Percentiles rank a stretch among this genome's conserved stretches.
Conservation (phyloP, 2,113 vertebrate genomes). For the Trogon surrucura region DNA sequence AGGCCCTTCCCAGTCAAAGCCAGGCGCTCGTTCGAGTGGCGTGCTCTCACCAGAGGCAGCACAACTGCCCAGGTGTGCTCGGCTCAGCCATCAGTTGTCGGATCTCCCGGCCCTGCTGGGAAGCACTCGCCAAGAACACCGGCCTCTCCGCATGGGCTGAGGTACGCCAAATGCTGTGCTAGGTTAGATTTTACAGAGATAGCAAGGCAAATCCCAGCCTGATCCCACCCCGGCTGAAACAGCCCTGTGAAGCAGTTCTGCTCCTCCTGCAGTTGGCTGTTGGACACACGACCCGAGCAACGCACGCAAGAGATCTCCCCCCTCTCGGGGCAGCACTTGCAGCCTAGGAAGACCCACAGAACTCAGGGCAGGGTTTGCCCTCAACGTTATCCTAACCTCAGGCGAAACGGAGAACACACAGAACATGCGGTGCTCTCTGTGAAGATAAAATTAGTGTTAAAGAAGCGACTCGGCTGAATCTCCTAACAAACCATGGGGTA, state of each 20-base stretch:
- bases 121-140: fast-evolving
- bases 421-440: neutral
- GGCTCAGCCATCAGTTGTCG: neutral
- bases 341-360: neutral
- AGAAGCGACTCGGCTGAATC: neutral
- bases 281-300: fast-evolving
- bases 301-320: neutral
- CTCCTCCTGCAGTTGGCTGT: neutral
- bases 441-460: neutral
- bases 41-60: fast-evolving
- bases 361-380: neutral
- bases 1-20: fast-evolving
- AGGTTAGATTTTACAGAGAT: neutral
- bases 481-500: neutral
- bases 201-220: neutral
- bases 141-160: neutral
- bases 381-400: neutral
- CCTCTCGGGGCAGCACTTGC: neutral
- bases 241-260: neutral
- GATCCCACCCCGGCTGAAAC: neutral
- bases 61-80: neutral
- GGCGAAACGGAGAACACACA: neutral
- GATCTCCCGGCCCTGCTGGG: fast-evolving
- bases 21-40: fast-evolving
- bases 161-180: fast-evolving